These are phyloP conservation scores for Galeopsomyia nigrocyanea DNA, from an alignment of 2,888 invertebrate species.

Conservation along the genomic window DNA sequence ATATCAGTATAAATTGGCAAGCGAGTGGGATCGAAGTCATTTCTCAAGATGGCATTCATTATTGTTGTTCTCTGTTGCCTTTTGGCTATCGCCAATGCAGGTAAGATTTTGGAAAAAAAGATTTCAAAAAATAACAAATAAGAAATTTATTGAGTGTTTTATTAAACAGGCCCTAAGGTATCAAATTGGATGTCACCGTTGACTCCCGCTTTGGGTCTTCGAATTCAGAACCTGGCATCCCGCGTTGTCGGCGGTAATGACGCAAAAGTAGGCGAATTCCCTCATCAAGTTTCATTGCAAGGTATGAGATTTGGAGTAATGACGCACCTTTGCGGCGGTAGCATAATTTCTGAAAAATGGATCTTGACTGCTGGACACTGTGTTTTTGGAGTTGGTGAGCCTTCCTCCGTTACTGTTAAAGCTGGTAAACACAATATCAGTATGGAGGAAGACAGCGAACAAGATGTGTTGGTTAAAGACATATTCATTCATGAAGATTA, in stretches of 20 bases:
- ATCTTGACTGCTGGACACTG: conserved; percentile 66
- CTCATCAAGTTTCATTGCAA: conserved; percentile 69
- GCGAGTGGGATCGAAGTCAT: no score
- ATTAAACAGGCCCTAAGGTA: no score
- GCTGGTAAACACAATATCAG: no score
- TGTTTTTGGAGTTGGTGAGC: conserved; percentile 57
- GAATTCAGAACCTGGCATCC: neutral
- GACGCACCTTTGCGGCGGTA: conserved; percentile 64
- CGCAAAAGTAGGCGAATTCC: conserved; percentile 66
- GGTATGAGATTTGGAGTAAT: conserved; percentile 54
- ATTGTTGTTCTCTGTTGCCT: conserved; percentile 4
- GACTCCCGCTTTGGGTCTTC: conserved; percentile 61
- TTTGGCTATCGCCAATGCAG: conserved; percentile 1
- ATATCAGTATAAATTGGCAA: no score
- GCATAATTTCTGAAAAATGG: conserved; percentile 64
- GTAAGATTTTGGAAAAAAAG: neutral
- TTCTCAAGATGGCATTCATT: neutral
- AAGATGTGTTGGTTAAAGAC: no score
- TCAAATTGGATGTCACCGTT: no score
- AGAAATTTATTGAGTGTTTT: no score
- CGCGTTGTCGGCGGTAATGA: conserved; percentile 57
- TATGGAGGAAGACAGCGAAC: no score
- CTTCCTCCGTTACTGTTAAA: no score
- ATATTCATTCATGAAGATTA: no score
- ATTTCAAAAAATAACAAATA: no score